phyloP scores from a whole-genome alignment of 2,797 vertebrate species.

The Loris lydekkerianus region DNA sequence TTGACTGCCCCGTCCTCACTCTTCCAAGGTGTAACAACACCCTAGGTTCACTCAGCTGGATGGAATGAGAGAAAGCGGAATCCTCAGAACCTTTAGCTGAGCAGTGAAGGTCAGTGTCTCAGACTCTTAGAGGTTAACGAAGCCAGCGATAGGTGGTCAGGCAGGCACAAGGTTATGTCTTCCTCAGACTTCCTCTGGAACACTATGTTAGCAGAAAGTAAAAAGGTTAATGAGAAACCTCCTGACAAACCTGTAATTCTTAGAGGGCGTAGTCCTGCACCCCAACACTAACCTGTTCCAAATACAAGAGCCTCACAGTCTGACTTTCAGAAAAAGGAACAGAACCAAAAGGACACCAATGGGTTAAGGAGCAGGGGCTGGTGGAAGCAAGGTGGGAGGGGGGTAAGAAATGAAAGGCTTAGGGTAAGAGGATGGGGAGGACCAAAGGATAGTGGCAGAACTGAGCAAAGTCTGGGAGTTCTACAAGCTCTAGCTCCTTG shows the following conservation, averaged over 20 bases:
- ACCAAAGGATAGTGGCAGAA: neutral
- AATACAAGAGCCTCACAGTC: neutral
- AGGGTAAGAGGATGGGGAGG: neutral
- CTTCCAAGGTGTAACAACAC: neutral
- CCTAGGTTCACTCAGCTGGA: neutral
- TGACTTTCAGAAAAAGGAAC: neutral
- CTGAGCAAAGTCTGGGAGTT: neutral
- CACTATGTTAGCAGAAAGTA: constrained; percentile 42
- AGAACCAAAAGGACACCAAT: neutral
- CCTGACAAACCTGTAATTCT: neutral
- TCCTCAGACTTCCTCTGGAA: constrained; percentile 13
- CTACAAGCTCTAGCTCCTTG: neutral
- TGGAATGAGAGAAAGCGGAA: neutral
- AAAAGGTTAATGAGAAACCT: neutral
- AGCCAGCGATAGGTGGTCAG: neutral
- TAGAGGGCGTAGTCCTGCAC: neutral
- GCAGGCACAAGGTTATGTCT: neutral
- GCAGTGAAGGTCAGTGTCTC: neutral
- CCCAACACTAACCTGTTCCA: neutral
- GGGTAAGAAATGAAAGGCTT: neutral
- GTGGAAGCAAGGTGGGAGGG: neutral
- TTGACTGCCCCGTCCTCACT: neutral
- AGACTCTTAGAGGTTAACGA: constrained; percentile 14
- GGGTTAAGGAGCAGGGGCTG: neutral
- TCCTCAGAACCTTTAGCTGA: neutral